Evolutionary conservation across 2,113 vertebrate species (phyloP).

Genomic region (Hippocampus abdominalis): DNA sequence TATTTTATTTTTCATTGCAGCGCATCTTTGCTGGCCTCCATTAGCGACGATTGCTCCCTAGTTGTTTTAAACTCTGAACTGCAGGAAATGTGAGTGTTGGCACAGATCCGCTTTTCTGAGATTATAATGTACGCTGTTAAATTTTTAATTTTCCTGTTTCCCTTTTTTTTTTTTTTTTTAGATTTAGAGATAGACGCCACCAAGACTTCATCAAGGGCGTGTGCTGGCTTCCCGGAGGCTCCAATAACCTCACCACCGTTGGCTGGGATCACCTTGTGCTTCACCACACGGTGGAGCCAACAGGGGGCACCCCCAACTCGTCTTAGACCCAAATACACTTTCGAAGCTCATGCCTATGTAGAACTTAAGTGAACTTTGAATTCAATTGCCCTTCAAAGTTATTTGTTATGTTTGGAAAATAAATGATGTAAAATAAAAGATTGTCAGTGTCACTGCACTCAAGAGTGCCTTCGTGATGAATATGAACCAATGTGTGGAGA

Average conservation of each 20-base stretch:
- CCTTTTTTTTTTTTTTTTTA: constrained; percentile 39
- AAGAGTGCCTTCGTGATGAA: background rate
- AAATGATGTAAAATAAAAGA: background rate
- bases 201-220: constrained; percentile 87
- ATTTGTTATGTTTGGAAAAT: background rate
- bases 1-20: constrained; percentile 58
- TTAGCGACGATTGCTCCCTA: constrained; percentile 90
- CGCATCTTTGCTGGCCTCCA: constrained; percentile 80
- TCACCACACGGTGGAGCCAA: constrained; percentile 76
- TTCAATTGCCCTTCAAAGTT: background rate
- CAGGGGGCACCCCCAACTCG: constrained; percentile 23
- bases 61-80: constrained; percentile 82
- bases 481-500: background rate
- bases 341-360: background rate
- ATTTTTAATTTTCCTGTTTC: background rate
- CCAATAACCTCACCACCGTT: constrained; percentile 82
- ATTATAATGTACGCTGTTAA: background rate
- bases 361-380: background rate
- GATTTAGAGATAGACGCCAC: constrained; percentile 81
- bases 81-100: constrained; percentile 81
- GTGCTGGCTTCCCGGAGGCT: constrained; percentile 82
- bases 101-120: background rate
- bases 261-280: constrained; percentile 97
- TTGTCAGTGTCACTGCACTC: background rate
- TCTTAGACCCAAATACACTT: background rate